phyloP scores from a whole-genome alignment of 1,140 invertebrate genomes.

The Coptotermes formosanus region DNA sequence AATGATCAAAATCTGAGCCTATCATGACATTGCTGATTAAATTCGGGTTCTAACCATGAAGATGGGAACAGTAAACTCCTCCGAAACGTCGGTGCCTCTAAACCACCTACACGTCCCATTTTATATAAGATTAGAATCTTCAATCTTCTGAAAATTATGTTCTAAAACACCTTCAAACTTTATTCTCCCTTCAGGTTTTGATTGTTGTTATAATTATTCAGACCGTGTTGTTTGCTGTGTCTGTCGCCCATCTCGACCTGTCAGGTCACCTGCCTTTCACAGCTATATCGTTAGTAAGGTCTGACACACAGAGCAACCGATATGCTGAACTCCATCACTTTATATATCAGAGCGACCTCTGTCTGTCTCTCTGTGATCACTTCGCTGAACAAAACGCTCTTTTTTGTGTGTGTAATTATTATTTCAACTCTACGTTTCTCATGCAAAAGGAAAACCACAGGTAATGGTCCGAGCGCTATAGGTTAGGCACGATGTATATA shows the following conservation, averaged over 20 bases:
- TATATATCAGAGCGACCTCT: background rate
- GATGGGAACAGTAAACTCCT: too few species aligned
- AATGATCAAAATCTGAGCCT: too few species aligned
- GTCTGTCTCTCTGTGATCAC: background rate
- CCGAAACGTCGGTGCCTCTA: too few species aligned
- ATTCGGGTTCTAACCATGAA: too few species aligned
- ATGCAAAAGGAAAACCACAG: background rate
- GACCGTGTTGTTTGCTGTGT: background rate
- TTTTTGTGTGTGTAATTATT: background rate
- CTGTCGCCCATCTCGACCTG: background rate
- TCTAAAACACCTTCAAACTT: too few species aligned
- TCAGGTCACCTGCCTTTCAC: background rate
- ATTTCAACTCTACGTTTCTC: conserved; percentile 3
- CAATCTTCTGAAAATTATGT: too few species aligned
- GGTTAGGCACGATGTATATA: background rate
- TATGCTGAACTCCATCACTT: background rate
- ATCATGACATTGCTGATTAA: too few species aligned
- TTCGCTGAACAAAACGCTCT: conserved; percentile 16
- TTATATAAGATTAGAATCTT: too few species aligned
- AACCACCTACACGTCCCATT: too few species aligned
- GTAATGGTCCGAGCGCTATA: conserved; percentile 6
- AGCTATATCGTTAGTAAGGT: background rate
- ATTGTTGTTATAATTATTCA: background rate
- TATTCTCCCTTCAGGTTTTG: too few species aligned
- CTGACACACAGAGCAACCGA: background rate